Percentiles rank a stretch among this genome's conserved stretches.
Conservation (phyloP, 2,888 invertebrate species). For the Lasius fuliginosus region DNA sequence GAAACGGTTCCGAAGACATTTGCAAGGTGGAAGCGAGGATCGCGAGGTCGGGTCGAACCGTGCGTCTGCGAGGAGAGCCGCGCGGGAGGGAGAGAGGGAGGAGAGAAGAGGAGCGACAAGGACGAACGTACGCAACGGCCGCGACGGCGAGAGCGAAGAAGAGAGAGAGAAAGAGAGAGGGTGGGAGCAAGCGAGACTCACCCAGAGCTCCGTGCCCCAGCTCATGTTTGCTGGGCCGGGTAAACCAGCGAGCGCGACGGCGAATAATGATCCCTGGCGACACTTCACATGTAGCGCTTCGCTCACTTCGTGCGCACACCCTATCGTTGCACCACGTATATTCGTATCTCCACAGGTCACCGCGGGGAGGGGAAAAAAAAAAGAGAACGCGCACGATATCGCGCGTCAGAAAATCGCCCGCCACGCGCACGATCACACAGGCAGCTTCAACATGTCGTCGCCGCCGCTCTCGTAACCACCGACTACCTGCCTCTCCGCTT, state of each 20-base stretch:
- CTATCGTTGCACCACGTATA: conserved; percentile 18
- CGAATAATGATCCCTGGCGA: conserved; percentile 62
- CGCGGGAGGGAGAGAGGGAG: neutral
- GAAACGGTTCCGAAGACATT: neutral
- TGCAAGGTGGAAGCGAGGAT: conserved; percentile 34
- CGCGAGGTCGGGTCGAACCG: conserved; percentile 13
- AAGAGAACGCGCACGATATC: conserved; percentile 73
- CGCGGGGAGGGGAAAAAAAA: conserved; percentile 38
- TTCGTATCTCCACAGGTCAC: conserved; percentile 14
- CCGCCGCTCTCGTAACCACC: conserved; percentile 80
- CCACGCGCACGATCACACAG: conserved; percentile 78
- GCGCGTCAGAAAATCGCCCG: conserved; percentile 76
- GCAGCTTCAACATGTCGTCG: conserved; percentile 83
- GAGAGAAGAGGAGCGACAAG: conserved; percentile 22
- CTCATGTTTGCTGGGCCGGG: conserved; percentile 85
- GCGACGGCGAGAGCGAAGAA: conserved; percentile 22
- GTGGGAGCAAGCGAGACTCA: conserved; percentile 77
- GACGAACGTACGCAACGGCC: conserved; percentile 39
- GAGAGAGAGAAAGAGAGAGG: conserved; percentile 39
- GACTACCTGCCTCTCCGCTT: conserved; percentile 69
- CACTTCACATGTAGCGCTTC: conserved; percentile 81
- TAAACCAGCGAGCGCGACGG: conserved; percentile 77
- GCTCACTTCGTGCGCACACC: conserved; percentile 47
- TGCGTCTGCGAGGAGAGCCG: conserved; percentile 31
- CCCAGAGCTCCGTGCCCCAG: conserved; percentile 87